Evolutionary conservation across 2,797 vertebrate genomes (phyloP).

Genomic region (Schizopygopsis pylzovi): DNA sequence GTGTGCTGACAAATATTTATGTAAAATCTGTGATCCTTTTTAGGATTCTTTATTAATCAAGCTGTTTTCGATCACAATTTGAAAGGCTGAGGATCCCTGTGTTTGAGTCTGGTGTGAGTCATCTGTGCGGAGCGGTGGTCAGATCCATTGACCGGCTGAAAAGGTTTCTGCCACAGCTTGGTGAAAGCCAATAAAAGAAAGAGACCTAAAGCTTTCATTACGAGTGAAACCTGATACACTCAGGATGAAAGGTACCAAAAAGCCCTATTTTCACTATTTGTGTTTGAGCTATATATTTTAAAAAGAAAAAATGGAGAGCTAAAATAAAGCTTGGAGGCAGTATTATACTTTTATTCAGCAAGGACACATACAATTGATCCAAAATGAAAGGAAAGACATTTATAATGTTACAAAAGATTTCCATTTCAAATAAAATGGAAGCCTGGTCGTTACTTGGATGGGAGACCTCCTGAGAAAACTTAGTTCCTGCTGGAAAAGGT

Average conservation of each 20-base stretch:
- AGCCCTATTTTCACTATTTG: not conserved
- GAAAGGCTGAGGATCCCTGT: not conserved
- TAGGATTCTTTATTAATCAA: not conserved
- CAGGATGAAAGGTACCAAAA: not conserved
- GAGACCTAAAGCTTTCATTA: not conserved
- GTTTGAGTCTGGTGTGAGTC: constrained; percentile 30
- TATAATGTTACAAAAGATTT: too few relatives aligned
- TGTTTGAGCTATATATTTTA: not conserved
- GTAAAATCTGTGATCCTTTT: not conserved
- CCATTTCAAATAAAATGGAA: too few relatives aligned
- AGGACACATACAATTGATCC: too few relatives aligned
- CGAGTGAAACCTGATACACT: not conserved
- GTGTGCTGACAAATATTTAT: not conserved
- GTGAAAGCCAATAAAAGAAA: constrained; percentile 34
- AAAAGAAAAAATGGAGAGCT: not conserved
- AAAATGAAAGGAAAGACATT: too few relatives aligned
- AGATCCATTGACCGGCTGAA: constrained; percentile 7
- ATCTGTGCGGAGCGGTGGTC: constrained; percentile 28
- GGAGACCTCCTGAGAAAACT: too few relatives aligned
- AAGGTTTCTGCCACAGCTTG: constrained; percentile 23
- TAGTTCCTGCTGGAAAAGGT: too few relatives aligned
- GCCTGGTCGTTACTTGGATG: too few relatives aligned
- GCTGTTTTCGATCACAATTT: not conserved
- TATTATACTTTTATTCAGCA: too few relatives aligned
- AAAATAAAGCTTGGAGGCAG: not conserved